Base-by-base conservation (phyloP, 2,113 vertebrate genomes). In the Leuciscus idus region DNA sequence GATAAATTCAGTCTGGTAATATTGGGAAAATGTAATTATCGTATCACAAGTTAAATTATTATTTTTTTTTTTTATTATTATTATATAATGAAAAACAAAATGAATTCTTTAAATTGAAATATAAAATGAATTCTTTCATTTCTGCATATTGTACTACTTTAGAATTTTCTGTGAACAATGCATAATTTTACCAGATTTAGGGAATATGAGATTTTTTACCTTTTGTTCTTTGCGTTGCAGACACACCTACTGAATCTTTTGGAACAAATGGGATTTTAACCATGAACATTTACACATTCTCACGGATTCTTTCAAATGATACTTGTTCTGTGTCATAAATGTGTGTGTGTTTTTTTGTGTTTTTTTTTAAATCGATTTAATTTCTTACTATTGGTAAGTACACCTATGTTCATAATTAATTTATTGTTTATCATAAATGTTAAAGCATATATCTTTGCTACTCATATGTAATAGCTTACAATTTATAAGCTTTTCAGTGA, bases 231-330 rank as follows among this genome's bases (percentile, higher is more conserved):
- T 1, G 77, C 84, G 43, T 91, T 89, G 73, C 93, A 96, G 95
- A 94, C 85, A 76, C 80, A 19, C 55, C 89, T 26, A 73, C 87
- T 66, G 90, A 92, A 19, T 1, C 52, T 26, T 95, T 94, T 89
- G 93, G 81, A 64, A 91, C 64, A 55, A 93, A 92, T 75, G 95
- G 95, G 57, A 94, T 96, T 88, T 90, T 94, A 52, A 92, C 92
- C 7, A 89, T 93, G 89, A 93, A 92, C 72, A 87, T 91, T 1
- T 84, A 89, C 79, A 89, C 93, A 52, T 94, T 95, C 86, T 89
- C 93, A 78, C 90, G 68, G 39, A 92, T 87, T 80, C 90, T 90
- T 85, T 86, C 77, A 79, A 88, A 66, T 36, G 85, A 91, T 87
- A 85, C 39, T 6, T 92, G 91, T 83, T 79, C 81, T 21, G 83